Evolutionary conservation across 2,113 vertebrate genomes (phyloP).

Genomic region (Labrus mixtus): DNA sequence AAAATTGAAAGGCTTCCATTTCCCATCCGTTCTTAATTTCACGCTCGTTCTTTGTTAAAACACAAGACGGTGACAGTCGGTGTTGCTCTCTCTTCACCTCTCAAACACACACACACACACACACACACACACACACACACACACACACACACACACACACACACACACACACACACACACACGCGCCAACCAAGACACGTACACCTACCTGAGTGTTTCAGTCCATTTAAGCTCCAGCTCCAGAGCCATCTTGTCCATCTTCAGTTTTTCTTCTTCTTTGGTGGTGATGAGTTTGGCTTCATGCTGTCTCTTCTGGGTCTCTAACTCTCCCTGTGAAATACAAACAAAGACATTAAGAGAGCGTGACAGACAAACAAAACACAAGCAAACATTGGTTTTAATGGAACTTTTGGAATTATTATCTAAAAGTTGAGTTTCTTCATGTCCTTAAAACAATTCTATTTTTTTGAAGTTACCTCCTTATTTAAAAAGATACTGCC

Average conservation of each 20-base stretch:
- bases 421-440: not conserved
- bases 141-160: constrained; percentile 13
- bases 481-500: not conserved
- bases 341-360: not conserved
- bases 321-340: constrained; percentile 88
- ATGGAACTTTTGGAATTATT: not conserved
- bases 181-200: constrained; percentile 6
- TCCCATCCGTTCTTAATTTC: constrained; percentile 39
- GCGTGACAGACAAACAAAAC: not conserved
- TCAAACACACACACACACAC: constrained; percentile 7
- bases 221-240: constrained; percentile 99
- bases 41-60: constrained; percentile 26
- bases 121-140: constrained; percentile 18
- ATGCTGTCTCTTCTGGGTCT: constrained; percentile 92
- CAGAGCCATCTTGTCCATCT: constrained; percentile 93
- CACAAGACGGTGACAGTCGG: not conserved
- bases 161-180: constrained; percentile 18
- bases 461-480: not conserved
- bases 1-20: constrained; percentile 20
- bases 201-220: constrained; percentile 90
- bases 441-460: not conserved
- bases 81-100: not conserved
- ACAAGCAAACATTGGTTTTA: not conserved
- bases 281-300: constrained; percentile 89
- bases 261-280: constrained; percentile 94